Percentiles rank a stretch among this genome's conserved stretches.
Evolutionary conservation across 2,113 vertebrate genomes (phyloP).

Genomic region (Uria lomvia): DNA sequence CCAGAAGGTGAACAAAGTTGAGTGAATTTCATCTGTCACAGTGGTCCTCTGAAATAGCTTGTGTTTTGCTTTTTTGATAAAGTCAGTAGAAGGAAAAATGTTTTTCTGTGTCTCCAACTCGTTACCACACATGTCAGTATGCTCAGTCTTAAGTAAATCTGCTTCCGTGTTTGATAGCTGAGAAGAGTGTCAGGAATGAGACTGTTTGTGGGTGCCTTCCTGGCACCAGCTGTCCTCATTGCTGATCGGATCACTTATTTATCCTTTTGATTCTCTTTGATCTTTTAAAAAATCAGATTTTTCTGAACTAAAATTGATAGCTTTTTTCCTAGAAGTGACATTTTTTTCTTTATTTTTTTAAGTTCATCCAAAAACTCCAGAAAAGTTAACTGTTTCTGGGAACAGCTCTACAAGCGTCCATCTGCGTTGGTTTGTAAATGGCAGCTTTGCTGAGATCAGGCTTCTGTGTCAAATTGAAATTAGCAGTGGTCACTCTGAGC

Average conservation of each 20-base stretch:
- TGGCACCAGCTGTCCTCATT: neutral
- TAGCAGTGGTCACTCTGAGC: neutral
- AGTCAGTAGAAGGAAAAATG: neutral
- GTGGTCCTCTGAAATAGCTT: neutral
- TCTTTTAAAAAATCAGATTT: neutral
- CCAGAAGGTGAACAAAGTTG: neutral
- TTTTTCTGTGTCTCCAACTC: neutral
- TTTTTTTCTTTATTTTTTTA: neutral
- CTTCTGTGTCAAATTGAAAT: conserved; percentile 75
- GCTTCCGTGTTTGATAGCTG: neutral
- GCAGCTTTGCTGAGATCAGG: conserved; percentile 66
- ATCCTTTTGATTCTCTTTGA: neutral
- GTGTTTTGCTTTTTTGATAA: neutral
- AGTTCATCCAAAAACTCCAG: conserved; percentile 71
- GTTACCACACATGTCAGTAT: neutral
- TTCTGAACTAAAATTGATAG: neutral
- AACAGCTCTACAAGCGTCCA: conserved; percentile 45
- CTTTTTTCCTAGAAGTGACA: neutral
- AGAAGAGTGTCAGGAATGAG: neutral
- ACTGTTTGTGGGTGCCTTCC: neutral
- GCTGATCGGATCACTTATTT: neutral
- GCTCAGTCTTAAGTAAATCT: neutral
- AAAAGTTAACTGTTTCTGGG: conserved; percentile 55
- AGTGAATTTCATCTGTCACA: neutral
- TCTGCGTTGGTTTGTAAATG: conserved; percentile 69